Base-by-base conservation (phyloP, 2,113 vertebrate genomes). In the Leucosticte australis region DNA sequence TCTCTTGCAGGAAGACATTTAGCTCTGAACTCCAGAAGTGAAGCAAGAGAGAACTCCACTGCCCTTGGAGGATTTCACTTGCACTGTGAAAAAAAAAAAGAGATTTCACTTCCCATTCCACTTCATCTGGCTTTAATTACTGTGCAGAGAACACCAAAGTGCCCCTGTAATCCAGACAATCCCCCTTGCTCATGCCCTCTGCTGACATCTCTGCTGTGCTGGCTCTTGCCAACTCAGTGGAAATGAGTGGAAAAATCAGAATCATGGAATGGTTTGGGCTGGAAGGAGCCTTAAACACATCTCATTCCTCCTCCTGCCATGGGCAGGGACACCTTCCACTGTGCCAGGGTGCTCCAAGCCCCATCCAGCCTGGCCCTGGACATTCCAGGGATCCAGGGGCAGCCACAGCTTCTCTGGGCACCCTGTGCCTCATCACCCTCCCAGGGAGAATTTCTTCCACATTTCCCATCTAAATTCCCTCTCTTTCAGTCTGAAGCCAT, bases 351-450 rank as follows among this genome's bases (percentile, higher is more conserved):
- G 60, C 3, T 74, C 77, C 59, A 42, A 86, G 17, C 13, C 7
- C 52, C 0, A 1, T 27, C 37, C 26, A 73, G 0, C 31, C 68
- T 33, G 44, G 27, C 31, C 33, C 42, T 50, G 27, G 37, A 3
- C 44, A 74, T 3, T 3, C 27, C 44, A 81, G 59, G 27, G 44
- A 74, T 59, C 18, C 82, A 74, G 68, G 59, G 6, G 27, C 31
- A 65, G 35, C 35, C 75, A 42, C 50, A 73, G 67, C 67, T 64
- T 1, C 26, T 49, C 49, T 56, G 73, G 9, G 8, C 26, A 86
- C 1, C 26, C 52, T 44, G 39, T 62, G 39, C 39, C 39, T 41
- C 39, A 41, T 13, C 39, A 19, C 44, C 41, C 42, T 42, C 42
- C 6, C 42, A 42, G 42, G 42, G 42, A 42, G 42, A 42, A 42